Percentiles rank a stretch among this genome's conserved stretches.
Evolutionary conservation across 2,797 vertebrate genomes (phyloP).

Genomic region (Pseudomugil gertrudae): DNA sequence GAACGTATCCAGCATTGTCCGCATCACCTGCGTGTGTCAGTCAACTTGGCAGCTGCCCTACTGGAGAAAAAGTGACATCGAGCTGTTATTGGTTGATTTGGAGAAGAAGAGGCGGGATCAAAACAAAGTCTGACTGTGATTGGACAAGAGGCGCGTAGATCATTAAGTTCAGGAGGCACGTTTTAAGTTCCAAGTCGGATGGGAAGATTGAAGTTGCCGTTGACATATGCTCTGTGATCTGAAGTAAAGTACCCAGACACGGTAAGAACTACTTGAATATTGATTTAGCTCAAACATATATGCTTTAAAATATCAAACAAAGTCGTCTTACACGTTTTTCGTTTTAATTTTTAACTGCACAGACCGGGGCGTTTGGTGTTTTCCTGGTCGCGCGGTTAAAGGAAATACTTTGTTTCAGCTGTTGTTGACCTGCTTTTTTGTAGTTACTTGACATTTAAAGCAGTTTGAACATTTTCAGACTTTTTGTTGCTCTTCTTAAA

Average conservation of each 20-base stretch:
- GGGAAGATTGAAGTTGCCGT: slow-evolving; percentile 18
- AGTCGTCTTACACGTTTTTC: too few species aligned
- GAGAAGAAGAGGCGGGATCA: slow-evolving; percentile 44
- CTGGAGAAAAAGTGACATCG: neutral
- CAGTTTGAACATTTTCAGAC: accelerated
- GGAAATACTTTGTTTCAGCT: neutral
- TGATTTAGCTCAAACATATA: neutral
- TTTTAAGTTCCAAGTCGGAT: slow-evolving; percentile 63
- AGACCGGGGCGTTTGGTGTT: slow-evolving; percentile 38
- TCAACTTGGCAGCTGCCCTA: slow-evolving; percentile 45
- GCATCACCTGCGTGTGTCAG: slow-evolving; percentile 70
- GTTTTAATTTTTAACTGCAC: neutral
- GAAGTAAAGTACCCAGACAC: slow-evolving; percentile 18
- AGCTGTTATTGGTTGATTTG: slow-evolving; percentile 63
- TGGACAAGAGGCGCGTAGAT: slow-evolving; percentile 52
- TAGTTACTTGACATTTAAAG: neutral
- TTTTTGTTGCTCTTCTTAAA: neutral
- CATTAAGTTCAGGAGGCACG: slow-evolving; percentile 31
- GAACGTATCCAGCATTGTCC: neutral
- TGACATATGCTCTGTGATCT: slow-evolving; percentile 16
- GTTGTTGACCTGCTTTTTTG: neutral
- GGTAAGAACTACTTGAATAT: slow-evolving; percentile 55
- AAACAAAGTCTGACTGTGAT: slow-evolving; percentile 28
- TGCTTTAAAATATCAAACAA: neutral
- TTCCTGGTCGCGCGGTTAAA: slow-evolving; percentile 53